Percentiles rank a stretch among this genome's conserved stretches.
Conservation (phyloP, 1,140 invertebrate genomes). For the Diorhabda carinulata region DNA sequence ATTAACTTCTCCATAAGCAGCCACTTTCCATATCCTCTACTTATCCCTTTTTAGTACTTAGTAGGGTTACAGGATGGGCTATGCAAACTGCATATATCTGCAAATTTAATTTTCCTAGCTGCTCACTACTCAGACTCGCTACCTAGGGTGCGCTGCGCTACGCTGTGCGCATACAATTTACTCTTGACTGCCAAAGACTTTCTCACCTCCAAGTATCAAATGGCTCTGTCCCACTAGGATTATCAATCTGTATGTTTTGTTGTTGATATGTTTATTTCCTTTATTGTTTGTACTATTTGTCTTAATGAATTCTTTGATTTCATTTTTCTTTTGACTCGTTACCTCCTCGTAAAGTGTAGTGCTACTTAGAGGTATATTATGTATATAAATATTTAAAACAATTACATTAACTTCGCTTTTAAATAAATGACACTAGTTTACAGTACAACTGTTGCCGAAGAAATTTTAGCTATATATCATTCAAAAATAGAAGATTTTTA, state of each 20-base stretch:
- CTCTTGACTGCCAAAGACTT: conserved; percentile 43
- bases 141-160: conserved; percentile 31
- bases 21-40: conserved; percentile 9
- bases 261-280: conserved; percentile 45
- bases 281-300: conserved; percentile 42
- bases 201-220: conserved; percentile 54
- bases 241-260: conserved; percentile 41
- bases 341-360: conserved; percentile 42
- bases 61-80: conserved; percentile 23
- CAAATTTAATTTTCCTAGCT: conserved; percentile 28
- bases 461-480: too few species aligned
- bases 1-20: not conserved
- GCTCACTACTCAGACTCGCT: conserved; percentile 36
- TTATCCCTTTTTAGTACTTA: conserved; percentile 11
- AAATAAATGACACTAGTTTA: too few species aligned
- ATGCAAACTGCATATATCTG: conserved; percentile 16
- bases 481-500: too few species aligned
- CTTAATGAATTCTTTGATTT: conserved; percentile 37
- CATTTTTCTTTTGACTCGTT: conserved; percentile 40
- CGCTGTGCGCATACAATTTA: conserved; percentile 29
- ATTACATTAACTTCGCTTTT: too few species aligned
- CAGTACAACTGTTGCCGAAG: too few species aligned
- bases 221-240: conserved; percentile 49
- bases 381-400: not conserved
- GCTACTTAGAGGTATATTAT: conserved; percentile 20